Base-by-base conservation (phyloP, 2,113 vertebrate species). In the Corydoras sp. region DNA sequence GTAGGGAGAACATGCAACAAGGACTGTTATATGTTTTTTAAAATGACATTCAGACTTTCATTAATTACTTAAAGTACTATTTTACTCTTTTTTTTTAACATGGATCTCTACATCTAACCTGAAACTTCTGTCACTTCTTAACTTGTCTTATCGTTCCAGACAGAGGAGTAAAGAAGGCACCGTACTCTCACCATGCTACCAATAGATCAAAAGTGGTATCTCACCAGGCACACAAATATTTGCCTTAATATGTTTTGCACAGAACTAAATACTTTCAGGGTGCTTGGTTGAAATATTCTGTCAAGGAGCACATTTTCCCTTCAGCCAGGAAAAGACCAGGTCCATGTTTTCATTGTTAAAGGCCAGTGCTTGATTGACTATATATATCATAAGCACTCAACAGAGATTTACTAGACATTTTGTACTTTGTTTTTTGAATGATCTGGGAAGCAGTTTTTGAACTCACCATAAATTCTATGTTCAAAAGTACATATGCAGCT, bases 331-430 rank as follows among this genome's bases (percentile, higher is more conserved):
- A 77, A 79, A 15, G 68, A 81, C 32, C 54, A 4, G 76, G 79
- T 79, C 79, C 73, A 59, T 87, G 82, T 85, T 87, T 85, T 80
- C 84, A 81, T 86, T 86, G 83, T 80, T 82, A 76, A 77, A 81
- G 80, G 80, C 79, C 54, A 75, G 70, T 71, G 68, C 64, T 69
- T 85, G 67, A 77, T 71, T 66, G 72, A 61, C 50, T 72, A 66
- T 79, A 62, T 67, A 68, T 74, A 51, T 56, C 56, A 76, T 24
- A 24, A 24, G 18, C 18, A 24, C 18, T 24, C 18, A 24, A 24
- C 18, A 24, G 18, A 24, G 18, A 24, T 24, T 24, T 24, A 24
- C 18, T 1, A 24, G 18, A 24, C 18, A 24, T 24, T 24, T 24
- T 24, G 18, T 24, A 24, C 18, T 24, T 24, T 24, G 18, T 24